These are phyloP conservation scores for Tapera naevia DNA, from an alignment of 2,797 vertebrate species.

Conservation along the genomic window DNA sequence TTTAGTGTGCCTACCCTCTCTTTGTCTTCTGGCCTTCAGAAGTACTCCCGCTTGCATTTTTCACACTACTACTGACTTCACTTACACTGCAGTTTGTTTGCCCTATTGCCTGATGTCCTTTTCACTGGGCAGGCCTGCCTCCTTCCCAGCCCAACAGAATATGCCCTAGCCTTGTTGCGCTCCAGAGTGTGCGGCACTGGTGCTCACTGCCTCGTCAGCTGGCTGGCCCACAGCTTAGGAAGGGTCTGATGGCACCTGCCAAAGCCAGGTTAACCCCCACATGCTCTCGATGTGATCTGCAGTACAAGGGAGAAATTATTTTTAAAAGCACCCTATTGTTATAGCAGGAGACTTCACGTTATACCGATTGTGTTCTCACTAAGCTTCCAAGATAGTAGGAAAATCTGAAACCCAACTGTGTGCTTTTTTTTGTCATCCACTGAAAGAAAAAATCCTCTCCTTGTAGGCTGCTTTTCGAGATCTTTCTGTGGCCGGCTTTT, in stretches of 20 bases:
- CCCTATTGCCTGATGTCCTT: not conserved
- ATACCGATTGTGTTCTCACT: not conserved
- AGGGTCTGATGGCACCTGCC: not conserved
- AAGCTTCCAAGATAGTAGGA: constrained; percentile 21
- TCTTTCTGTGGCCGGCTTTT: constrained; percentile 77
- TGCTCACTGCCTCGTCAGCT: not conserved
- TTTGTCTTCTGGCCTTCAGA: constrained; percentile 41
- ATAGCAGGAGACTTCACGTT: not conserved
- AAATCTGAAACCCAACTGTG: constrained; percentile 51
- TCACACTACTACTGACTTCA: not conserved
- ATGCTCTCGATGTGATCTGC: not conserved
- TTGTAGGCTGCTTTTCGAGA: constrained; percentile 70
- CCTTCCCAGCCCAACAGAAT: not conserved
- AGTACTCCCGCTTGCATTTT: constrained; percentile 14
- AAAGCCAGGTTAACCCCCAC: not conserved
- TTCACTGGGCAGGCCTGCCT: not conserved
- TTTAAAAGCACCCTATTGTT: not conserved
- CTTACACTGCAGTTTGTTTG: not conserved
- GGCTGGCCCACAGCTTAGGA: not conserved
- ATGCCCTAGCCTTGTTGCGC: not conserved
- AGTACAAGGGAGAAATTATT: not conserved
- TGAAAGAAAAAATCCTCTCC: constrained; percentile 44
- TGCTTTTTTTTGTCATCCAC: constrained; percentile 48
- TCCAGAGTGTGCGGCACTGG: not conserved
- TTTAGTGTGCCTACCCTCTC: not conserved